A percentile compares a stretch with the other conserved stretches of the same genome.
These are phyloP conservation scores for Ditylenchus dipsaci DNA, from an alignment of 1,140 invertebrate genomes.

Conservation along the genomic window DNA sequence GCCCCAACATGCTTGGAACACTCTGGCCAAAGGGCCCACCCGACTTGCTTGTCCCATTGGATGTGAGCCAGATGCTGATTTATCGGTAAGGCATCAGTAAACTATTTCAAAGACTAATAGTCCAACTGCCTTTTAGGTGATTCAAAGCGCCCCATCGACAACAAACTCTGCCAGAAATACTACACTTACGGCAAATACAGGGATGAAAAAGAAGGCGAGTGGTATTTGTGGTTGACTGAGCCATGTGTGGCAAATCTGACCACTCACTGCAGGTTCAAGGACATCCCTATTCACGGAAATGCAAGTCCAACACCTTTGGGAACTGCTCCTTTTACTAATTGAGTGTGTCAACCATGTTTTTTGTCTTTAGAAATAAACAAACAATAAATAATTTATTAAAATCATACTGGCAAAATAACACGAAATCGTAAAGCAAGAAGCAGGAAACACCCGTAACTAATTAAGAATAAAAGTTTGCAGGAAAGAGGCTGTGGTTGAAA, in stretches of 20 bases:
- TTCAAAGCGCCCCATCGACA: conserved; percentile 47
- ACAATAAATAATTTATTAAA: too few relatives aligned
- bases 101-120: too few relatives aligned
- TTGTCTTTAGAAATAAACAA: too few relatives aligned
- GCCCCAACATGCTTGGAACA: conserved; percentile 51
- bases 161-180: conserved; percentile 50
- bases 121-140: too few relatives aligned
- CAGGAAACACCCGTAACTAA: too few relatives aligned
- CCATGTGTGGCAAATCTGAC: conserved; percentile 47
- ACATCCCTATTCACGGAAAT: conserved; percentile 38
- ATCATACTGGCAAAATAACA: too few relatives aligned
- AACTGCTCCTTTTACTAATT: not conserved
- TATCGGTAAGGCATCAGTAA: conserved; percentile 35
- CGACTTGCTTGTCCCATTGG: conserved; percentile 46
- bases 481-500: not conserved
- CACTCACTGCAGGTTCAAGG: conserved; percentile 54
- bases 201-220: conserved; percentile 43
- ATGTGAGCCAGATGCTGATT: conserved; percentile 46
- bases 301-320: not conserved
- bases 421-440: too few relatives aligned
- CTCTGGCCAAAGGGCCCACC: conserved; percentile 37
- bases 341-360: too few relatives aligned
- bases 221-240: conserved; percentile 55
- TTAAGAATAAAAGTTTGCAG: not conserved
- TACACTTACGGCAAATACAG: conserved; percentile 55